A percentile compares a stretch with the other conserved stretches of the same genome.
Conservation (phyloP, 1,140 invertebrate genomes). For the Elysia chlorotica region DNA sequence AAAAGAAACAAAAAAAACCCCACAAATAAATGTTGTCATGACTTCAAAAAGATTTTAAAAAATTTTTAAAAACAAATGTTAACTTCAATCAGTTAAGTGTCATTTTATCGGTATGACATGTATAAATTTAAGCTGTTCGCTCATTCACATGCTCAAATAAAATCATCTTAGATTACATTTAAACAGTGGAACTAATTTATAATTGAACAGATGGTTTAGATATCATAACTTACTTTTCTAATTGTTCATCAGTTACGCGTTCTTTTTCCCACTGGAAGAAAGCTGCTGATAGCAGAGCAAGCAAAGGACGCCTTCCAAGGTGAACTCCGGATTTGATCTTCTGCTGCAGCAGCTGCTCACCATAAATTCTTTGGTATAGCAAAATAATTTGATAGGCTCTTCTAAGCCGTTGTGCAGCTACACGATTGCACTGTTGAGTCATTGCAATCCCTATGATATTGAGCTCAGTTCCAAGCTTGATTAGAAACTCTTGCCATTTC, state of each 20-base stretch:
- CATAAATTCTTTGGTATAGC: conserved; percentile 13
- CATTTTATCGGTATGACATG: background rate
- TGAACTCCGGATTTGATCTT: background rate
- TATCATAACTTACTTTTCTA: conserved; percentile 6
- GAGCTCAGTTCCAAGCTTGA: background rate
- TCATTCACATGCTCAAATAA: background rate
- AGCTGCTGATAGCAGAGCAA: conserved; percentile 9
- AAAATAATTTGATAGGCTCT: conserved; percentile 12
- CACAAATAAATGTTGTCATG: background rate
- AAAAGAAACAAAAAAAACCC: background rate
- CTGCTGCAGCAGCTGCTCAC: conserved; percentile 7
- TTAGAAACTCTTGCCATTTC: background rate
- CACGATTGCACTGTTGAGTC: conserved; percentile 11
- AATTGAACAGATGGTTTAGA: background rate
- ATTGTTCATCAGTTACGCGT: conserved; percentile 11
- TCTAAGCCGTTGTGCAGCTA: conserved; percentile 5
- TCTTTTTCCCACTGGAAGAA: conserved; percentile 17
- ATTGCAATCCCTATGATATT: background rate
- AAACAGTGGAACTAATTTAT: background rate
- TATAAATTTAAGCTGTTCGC: background rate
- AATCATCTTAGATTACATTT: background rate
- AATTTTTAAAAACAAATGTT: background rate
- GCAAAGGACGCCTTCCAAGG: background rate
- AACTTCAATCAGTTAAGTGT: background rate
- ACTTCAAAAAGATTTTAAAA: background rate